Evolutionary conservation across 2,888 invertebrate genomes (phyloP), one percentile per base, ranked within the genome.

Genomic region (Parnassius mnemosyne): DNA sequence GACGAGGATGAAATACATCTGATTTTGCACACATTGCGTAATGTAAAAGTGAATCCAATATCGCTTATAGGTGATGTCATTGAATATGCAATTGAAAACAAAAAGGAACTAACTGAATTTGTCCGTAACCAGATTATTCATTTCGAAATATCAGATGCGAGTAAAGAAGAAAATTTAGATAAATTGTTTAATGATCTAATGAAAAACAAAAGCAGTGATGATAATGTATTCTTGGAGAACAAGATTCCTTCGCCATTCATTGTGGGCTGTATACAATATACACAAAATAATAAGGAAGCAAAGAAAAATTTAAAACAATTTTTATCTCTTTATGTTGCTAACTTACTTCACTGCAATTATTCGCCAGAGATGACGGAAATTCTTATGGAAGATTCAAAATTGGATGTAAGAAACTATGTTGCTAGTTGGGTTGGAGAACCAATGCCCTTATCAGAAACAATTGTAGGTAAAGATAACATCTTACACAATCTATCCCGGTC

Each of bases 1-100:
- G 93, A 93, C 67, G 87, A 89, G 66, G 85, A 92, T 61, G 95
- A 96, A 84, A 93, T 95, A 51, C 93, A 94, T 76, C 85, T 95
- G 63, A 94, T 96, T 92, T 79, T 95, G 42, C 93, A 94, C 70
- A 78, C 89, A 1, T 70, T 91, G 71, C 78, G 88, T n/a, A 83
- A 85, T 66, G 72, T 81, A 43, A 81, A 79, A 71, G 78, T 87
- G 0, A 76, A 75, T 16, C 84, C 84, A 9, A 75, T 83, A 46
- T 79, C 84, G 0, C 57, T 88, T 13, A 78, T 92, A 43, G 80
- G 80, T 1, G 86, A 90, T 65, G 71, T 88, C 47, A 73, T 90
- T 16, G 84, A 89, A 69, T 83, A 88, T 73, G 77, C 89, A 5
- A 66, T 90, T 49, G 74, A 76, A 64, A 86, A 89, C 68, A 79